Evolutionary conservation across 2,113 vertebrate species (phyloP).

Genomic region (Rattus norvegicus): GRCr8 NC_086038.1:7484001-7484500

Average conservation of each 20-base stretch:
- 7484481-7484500: neutral
- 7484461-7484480: neutral
- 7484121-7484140: too few relatives aligned
- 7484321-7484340: neutral
- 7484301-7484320: too few relatives aligned
- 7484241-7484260: too few relatives aligned
- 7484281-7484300: too few relatives aligned
- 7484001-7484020: constrained; percentile 42
- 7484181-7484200: too few relatives aligned
- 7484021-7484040: constrained; percentile 10
- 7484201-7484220: too few relatives aligned
- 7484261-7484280: too few relatives aligned
- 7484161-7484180: too few relatives aligned
- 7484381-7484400: constrained; percentile 61
- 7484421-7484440: constrained; percentile 25
- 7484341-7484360: constrained; percentile 54
- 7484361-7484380: constrained; percentile 36
- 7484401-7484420: constrained; percentile 52
- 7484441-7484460: neutral
- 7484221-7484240: too few relatives aligned
- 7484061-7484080: neutral
- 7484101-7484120: neutral
- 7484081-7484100: constrained; percentile 58
- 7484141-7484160: too few relatives aligned
- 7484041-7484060: neutral